Percentiles rank a stretch among this genome's conserved stretches.
Conservation (phyloP, 2,113 vertebrate genomes). For the Crotalus tigris region DNA sequence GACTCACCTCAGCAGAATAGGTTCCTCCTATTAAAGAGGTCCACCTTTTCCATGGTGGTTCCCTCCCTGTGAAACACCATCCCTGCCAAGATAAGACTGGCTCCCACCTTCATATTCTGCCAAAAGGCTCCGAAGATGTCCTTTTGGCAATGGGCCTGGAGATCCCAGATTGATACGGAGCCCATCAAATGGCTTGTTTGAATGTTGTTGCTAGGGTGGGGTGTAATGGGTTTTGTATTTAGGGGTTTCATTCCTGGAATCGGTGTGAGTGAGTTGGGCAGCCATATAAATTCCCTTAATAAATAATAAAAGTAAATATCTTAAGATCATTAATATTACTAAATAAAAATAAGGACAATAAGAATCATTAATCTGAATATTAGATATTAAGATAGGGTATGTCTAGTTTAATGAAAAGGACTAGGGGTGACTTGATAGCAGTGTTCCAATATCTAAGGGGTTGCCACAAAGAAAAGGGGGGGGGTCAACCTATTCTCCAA, state of each 20-base stretch:
- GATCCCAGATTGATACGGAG: background rate
- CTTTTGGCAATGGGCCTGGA: background rate
- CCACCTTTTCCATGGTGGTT: background rate
- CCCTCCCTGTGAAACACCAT: background rate
- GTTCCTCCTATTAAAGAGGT: background rate
- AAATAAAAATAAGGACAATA: background rate
- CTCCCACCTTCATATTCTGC: background rate
- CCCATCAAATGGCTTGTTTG: background rate
- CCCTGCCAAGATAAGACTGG: background rate
- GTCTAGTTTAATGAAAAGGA: background rate
- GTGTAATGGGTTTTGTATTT: background rate
- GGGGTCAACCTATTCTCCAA: background rate
- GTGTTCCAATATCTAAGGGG: background rate
- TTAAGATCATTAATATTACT: background rate
- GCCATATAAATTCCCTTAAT: background rate
- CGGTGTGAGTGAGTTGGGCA: background rate
- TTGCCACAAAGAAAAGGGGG: background rate
- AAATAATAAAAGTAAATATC: background rate
- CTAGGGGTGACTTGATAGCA: background rate
- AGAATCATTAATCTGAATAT: background rate
- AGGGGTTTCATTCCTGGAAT: background rate
- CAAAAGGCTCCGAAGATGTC: background rate
- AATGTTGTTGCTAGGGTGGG: background rate
- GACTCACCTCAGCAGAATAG: background rate
- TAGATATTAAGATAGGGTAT: background rate